Evolutionary conservation across 2,888 invertebrate species (phyloP), one percentile per base, ranked within the genome.

Genomic region (Catocala nupta): DNA sequence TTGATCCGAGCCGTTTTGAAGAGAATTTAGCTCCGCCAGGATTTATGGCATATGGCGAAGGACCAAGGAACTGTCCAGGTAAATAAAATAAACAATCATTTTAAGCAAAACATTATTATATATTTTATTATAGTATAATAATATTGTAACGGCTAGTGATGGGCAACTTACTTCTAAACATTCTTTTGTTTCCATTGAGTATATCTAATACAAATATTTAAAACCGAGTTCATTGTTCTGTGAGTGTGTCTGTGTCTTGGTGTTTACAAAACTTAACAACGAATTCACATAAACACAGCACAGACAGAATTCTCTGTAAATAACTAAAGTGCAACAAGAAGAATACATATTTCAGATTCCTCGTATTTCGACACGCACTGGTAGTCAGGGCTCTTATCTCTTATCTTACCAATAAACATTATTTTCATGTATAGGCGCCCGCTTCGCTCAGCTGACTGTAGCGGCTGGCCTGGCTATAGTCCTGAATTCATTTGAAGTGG

Each of bases 61-160:
- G 94, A 36, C 94, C 93, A 4, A 87, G 93, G 71, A 89, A 86
- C 81, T 94, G 94, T 71, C 93, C 92, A 68, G 94, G 94, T 94
- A 84, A 83, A 84, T 80, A 25, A 25, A 25, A 25, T 3, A 25
- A 25, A 12, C 44, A 55, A 25, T 52, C 9, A 39, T 16, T 44
- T 16, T 13, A 25, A 3, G 25, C 36, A 39, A 39, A 8, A 39
- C 36, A 39, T 39, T 8, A 1, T 7, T 39, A 7, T 8, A 39
- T 39, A 39, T 39, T 39, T 39, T 39, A 8, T 39, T 8, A 8
- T 39, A 39, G 0, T 39, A 39, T 39, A 9, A 39, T 39, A 39
- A 39, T 11, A n/a, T 12, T 47, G 1, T 47, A 8, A 47, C 10
- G 8, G 5, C 8, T 13, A 9, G 16, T 47, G 1, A 47, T 16